A percentile compares a stretch with the other conserved stretches of the same genome.
Conservation (phyloP, 2,113 vertebrate species). For the Bubo blakistoni region DNA sequence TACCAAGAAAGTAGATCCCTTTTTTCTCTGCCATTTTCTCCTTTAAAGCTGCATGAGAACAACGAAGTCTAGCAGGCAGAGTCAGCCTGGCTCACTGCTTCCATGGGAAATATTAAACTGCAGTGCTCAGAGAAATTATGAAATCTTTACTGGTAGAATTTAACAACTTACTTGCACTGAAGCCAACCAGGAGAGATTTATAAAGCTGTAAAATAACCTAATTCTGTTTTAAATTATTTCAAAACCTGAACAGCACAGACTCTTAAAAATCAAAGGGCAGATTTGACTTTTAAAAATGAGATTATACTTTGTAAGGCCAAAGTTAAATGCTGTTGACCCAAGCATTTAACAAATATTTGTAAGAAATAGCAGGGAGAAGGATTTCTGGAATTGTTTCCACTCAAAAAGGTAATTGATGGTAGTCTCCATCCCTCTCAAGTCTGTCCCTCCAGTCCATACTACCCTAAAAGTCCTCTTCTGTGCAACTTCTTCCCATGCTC, state of each 20-base stretch:
- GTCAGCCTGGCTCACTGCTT: neutral
- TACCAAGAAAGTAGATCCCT: neutral
- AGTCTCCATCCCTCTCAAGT: neutral
- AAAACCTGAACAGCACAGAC: neutral
- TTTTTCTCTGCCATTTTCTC: neutral
- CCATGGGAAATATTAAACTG: neutral
- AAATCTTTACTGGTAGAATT: slow-evolving; percentile 9
- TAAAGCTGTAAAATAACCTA: slow-evolving; percentile 20
- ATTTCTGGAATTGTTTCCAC: neutral
- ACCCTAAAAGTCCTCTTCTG: neutral
- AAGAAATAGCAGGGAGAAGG: neutral
- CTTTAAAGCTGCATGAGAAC: neutral
- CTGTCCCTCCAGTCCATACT: neutral
- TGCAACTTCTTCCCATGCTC: neutral
- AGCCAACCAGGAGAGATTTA: slow-evolving; percentile 24
- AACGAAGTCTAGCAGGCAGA: neutral
- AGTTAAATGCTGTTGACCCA: neutral
- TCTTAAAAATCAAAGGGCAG: slow-evolving; percentile 24
- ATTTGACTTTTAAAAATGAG: neutral
- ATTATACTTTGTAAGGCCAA: neutral
- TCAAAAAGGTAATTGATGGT: neutral
- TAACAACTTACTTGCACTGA: slow-evolving; percentile 1
- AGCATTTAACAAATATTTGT: neutral
- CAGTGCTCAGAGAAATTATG: neutral
- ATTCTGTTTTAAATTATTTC: slow-evolving; percentile 38